These are phyloP conservation scores for Himalopsyche japonica DNA, from an alignment of 2,888 invertebrate genomes.

Conservation along the genomic window DNA sequence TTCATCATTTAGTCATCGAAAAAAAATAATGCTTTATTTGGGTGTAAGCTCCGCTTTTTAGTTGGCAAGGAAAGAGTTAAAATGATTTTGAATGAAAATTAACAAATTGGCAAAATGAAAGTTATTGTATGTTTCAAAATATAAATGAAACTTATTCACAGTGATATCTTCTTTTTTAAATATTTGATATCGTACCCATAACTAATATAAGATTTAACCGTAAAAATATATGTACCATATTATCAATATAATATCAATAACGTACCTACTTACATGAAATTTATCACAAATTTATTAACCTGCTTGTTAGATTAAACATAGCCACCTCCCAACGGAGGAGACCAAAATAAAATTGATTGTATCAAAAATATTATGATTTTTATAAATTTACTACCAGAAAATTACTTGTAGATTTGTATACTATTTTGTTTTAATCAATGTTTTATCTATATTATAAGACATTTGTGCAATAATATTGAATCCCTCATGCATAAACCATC, in stretches of 20 bases:
- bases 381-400: background rate
- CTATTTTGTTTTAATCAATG: too few relatives aligned
- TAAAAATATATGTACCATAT: background rate
- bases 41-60: too few relatives aligned
- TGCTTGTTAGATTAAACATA: background rate
- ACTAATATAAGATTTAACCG: background rate
- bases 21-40: too few relatives aligned
- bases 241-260: background rate
- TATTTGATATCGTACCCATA: background rate
- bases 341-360: background rate
- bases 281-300: background rate
- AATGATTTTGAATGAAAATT: too few relatives aligned
- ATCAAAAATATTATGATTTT: background rate
- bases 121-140: background rate
- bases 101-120: too few relatives aligned
- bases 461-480: too few relatives aligned
- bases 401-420: background rate
- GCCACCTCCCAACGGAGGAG: background rate
- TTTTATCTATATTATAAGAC: too few relatives aligned
- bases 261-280: background rate
- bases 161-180: conserved; percentile 8
- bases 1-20: too few relatives aligned
- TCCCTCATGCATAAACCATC: too few relatives aligned
- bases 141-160: background rate
- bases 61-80: too few relatives aligned